These are phyloP conservation scores for Watsonalla binaria DNA, from an alignment of 2,888 invertebrate genomes.

Conservation along the genomic window DNA sequence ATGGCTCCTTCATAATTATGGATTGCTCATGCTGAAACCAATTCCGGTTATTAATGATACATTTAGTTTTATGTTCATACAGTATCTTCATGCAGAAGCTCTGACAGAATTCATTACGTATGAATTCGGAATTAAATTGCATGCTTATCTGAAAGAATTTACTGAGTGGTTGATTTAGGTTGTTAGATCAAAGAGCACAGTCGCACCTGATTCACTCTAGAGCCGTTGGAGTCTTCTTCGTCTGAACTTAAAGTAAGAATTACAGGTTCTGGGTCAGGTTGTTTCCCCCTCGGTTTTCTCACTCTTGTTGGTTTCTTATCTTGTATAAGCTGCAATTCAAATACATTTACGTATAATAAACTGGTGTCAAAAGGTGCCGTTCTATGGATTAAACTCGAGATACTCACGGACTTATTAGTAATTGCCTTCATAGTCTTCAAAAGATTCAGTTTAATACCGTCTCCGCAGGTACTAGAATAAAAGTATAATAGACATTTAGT, in stretches of 20 bases:
- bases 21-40: conserved; percentile 58
- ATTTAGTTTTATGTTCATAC: not conserved
- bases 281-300: conserved; percentile 73
- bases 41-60: not conserved
- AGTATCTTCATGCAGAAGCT: too few relatives aligned
- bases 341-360: not conserved
- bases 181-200: conserved; percentile 1
- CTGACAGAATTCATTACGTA: too few relatives aligned
- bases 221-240: conserved; percentile 81
- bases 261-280: conserved; percentile 81
- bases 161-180: not conserved
- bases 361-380: not conserved
- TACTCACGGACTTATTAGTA: conserved; percentile 54
- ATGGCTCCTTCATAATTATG: conserved; percentile 63
- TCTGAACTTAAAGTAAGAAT: conserved; percentile 85
- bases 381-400: not conserved
- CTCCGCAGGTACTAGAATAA: conserved; percentile 53
- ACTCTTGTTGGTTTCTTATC: conserved; percentile 66
- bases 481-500: conserved; percentile 5
- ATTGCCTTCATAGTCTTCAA: conserved; percentile 50
- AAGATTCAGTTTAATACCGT: conserved; percentile 71
- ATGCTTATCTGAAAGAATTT: not conserved
- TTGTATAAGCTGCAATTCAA: conserved; percentile 36
- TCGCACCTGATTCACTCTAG: conserved; percentile 60
- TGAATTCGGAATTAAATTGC: too few relatives aligned